phyloP scores from a whole-genome alignment of 1,140 invertebrate species.

The Pemphigus obesinymphae region DNA sequence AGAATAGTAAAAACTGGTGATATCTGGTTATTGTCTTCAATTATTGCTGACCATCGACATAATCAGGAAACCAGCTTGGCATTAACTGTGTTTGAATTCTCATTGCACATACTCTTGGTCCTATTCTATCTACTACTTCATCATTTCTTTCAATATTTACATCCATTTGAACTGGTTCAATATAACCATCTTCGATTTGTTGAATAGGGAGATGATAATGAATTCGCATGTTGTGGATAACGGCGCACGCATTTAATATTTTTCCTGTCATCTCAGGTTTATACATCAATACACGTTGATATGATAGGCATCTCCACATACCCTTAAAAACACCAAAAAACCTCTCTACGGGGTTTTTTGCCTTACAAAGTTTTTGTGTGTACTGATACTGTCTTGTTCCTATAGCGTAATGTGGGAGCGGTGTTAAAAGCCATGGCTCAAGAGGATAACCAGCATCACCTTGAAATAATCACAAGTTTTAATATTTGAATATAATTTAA shows the following conservation, averaged over 20 bases:
- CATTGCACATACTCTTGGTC: not conserved
- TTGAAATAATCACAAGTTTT: not conserved
- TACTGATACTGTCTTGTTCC: conserved; percentile 30
- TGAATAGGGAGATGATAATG: not conserved
- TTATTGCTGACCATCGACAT: not conserved
- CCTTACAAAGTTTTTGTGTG: conserved; percentile 11
- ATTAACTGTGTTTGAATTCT: not conserved
- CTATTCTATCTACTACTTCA: not conserved
- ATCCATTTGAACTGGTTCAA: not conserved
- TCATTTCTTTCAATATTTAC: not conserved
- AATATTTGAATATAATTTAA: not conserved
- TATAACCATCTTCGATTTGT: not conserved
- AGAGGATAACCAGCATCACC: conserved; percentile 44
- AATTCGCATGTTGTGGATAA: conserved; percentile 46
- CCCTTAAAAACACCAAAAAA: conserved; percentile 44
- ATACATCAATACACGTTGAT: conserved; percentile 43
- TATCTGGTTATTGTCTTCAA: not conserved
- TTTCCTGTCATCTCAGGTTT: conserved; percentile 31
- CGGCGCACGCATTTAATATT: conserved; percentile 44
- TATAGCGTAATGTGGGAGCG: conserved; percentile 25
- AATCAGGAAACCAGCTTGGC: not conserved
- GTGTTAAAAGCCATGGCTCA: conserved; percentile 43
- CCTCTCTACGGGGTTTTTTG: not conserved
- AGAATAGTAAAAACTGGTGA: not conserved
- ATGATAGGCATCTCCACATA: too few species aligned